Evolutionary conservation across 2,888 invertebrate species (phyloP).

Genomic region (Himalopsyche kuldschensis): DNA sequence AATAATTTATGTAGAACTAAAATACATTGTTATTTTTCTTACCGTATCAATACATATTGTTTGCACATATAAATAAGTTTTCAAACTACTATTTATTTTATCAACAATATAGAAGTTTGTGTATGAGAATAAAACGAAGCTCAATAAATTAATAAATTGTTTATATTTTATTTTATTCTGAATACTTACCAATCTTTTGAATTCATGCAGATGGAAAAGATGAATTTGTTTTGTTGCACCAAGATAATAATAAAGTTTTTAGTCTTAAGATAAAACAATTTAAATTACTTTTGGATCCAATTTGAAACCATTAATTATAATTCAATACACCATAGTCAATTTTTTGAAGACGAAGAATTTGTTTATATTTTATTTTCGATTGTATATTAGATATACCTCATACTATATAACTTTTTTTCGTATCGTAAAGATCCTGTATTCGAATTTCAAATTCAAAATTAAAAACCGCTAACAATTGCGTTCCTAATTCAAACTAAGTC

Average conservation of each 20-base stretch:
- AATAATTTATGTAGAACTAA: no score
- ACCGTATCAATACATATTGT: no score
- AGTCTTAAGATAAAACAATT: background rate
- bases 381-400: background rate
- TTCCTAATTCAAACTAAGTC: background rate
- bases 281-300: background rate
- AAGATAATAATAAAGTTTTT: background rate
- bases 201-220: background rate
- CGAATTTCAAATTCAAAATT: background rate
- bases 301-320: background rate
- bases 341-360: background rate
- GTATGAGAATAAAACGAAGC: no score
- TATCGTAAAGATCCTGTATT: background rate
- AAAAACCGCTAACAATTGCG: background rate
- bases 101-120: no score
- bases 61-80: no score
- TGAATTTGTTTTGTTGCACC: background rate
- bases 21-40: no score
- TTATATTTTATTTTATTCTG: background rate
- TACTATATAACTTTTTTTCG: background rate
- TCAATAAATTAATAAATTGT: no score
- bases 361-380: background rate
- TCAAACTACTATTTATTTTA: no score
- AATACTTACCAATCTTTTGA: background rate
- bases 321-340: background rate